Evolutionary conservation across 2,888 invertebrate genomes (phyloP), one percentile per base, ranked within the genome.

Genomic region (Cacoxenus indagator): DNA sequence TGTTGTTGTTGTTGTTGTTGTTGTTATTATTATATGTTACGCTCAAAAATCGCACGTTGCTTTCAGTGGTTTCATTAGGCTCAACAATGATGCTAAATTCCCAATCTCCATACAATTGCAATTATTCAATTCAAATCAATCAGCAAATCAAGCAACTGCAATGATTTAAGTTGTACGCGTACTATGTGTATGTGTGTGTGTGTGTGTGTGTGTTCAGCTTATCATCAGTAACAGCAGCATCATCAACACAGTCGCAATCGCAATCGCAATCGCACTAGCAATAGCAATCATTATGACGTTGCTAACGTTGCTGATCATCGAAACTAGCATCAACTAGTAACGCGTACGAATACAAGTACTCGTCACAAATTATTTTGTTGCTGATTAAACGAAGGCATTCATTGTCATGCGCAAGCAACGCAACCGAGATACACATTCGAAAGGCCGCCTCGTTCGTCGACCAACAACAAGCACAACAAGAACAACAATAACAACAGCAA

Each of bases 51-150:
- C 26, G 29, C 17, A 57, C 6, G 17, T 8, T n/a, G 11, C 57
- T 29, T 59, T 43, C 43, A 62, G 9, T 62, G 11, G 45, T 62
- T 57, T 57, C 43, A 45, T 62, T 62, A 62, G 61, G 19, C 61
- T 62, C 61, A 62, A 62, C 45, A n/a, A n/a, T n/a, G 45, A 62
- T 17, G 61, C 61, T 62, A 24, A 62, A 62, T 62, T 62, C 61
- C 43, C 24, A 62, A 45, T 62, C 43, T 70, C 69, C 54, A 69
- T 64, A 68, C 81, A 80, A 82, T 78, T 82, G 82, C 84, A 85
- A 85, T 83, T 84, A 82, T 84, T 81, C 82, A 85, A 85, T 85
- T 85, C 79, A 83, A 83, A 83, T 82, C 84, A 85, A 85, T 85
- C 82, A 83, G 72, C 71, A 78, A 76, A 75, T 68, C 51, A 71